Evolutionary conservation across 2,113 vertebrate genomes (phyloP).

Genomic region (Zosterops lateralis): DNA sequence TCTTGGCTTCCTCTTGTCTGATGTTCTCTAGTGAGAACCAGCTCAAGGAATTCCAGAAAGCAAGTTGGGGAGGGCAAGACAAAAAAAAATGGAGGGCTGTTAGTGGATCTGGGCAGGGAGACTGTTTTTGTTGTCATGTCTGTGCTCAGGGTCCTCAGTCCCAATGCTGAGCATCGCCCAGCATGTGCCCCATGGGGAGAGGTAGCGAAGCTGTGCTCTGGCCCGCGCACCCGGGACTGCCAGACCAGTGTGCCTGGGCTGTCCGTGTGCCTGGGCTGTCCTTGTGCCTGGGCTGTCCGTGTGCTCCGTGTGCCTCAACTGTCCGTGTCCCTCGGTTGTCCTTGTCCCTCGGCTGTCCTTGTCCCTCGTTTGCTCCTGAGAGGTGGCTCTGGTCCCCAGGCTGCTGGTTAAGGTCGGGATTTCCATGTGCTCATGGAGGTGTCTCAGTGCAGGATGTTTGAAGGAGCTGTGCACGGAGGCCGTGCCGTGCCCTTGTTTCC

Average conservation of each 20-base stretch:
- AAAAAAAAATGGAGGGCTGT: neutral
- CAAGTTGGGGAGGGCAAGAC: neutral
- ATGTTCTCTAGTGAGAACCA: neutral
- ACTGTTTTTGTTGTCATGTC: fast-evolving
- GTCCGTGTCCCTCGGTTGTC: neutral
- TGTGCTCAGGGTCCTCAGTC: neutral
- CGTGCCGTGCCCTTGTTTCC: neutral
- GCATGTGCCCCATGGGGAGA: fast-evolving
- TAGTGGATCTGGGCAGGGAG: neutral
- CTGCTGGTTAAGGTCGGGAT: fast-evolving
- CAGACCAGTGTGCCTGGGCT: fast-evolving
- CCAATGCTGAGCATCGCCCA: neutral
- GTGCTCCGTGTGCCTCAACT: too few relatives aligned
- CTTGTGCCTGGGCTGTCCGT: neutral
- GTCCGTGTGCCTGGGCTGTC: neutral
- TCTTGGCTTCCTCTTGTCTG: neutral
- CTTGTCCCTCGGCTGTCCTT: neutral
- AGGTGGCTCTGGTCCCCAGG: neutral
- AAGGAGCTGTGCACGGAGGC: neutral
- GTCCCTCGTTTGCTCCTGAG: too few relatives aligned
- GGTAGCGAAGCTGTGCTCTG: neutral
- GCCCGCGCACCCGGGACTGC: fast-evolving
- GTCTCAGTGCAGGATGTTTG: too few relatives aligned
- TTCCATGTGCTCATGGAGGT: neutral
- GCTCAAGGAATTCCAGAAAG: too few relatives aligned